These are phyloP conservation scores for Cyclopterus lumpus DNA, from an alignment of 2,797 vertebrate genomes.

Conservation along the genomic window DNA sequence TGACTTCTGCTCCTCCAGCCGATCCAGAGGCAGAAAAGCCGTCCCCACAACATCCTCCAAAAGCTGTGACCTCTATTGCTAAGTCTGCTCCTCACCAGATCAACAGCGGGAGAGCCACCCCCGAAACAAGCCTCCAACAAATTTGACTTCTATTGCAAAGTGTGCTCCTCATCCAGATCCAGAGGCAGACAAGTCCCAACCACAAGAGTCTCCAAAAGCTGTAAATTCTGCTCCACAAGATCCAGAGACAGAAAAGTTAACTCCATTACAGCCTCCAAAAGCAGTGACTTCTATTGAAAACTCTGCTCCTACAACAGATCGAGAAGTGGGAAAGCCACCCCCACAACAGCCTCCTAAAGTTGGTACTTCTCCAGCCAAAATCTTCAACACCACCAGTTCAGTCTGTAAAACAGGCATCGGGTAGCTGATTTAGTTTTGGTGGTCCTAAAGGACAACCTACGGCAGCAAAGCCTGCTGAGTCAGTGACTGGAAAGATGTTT, in stretches of 20 bases:
- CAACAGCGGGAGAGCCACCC: no score
- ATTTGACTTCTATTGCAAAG: slow-evolving; percentile 20
- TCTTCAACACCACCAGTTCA: slow-evolving; percentile 43
- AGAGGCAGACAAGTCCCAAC: slow-evolving; percentile 26
- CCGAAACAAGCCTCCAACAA: slow-evolving; percentile 55
- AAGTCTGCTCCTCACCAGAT: slow-evolving; percentile 14
- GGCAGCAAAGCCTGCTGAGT: slow-evolving; percentile 87
- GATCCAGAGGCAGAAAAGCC: slow-evolving; percentile 19
- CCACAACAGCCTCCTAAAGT: slow-evolving; percentile 59
- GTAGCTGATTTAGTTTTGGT: slow-evolving; percentile 74
- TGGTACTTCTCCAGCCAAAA: slow-evolving; percentile 1
- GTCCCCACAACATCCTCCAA: slow-evolving; percentile 60
- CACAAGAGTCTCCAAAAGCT: slow-evolving; percentile 61
- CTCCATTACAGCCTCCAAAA: slow-evolving; percentile 61
- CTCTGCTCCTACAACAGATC: background rate
- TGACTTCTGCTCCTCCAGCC: slow-evolving; percentile 11
- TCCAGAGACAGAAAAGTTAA: slow-evolving; percentile 28
- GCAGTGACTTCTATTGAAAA: slow-evolving; percentile 6
- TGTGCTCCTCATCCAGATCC: slow-evolving; percentile 7
- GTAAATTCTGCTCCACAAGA: slow-evolving; percentile 9
- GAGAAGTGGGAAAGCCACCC: slow-evolving; percentile 16
- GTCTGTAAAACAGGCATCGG: slow-evolving; percentile 46
- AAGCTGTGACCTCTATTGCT: slow-evolving; percentile 21
- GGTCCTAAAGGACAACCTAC: slow-evolving; percentile 81
- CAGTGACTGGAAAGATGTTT: slow-evolving; percentile 93